Conservation (phyloP, 2,888 invertebrate species). For the Ariolimax columbianus region DNA sequence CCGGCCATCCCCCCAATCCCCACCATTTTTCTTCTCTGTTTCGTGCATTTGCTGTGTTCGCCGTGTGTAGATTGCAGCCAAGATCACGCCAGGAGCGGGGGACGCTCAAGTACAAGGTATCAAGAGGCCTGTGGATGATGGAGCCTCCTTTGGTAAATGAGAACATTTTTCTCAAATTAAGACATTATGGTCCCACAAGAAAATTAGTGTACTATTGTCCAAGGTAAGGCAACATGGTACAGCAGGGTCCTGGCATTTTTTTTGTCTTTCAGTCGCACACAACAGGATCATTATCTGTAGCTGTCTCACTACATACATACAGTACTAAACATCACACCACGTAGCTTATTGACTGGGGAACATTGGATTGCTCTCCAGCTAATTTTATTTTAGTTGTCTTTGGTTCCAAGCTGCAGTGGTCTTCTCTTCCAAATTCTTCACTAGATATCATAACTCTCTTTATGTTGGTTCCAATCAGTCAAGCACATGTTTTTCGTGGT, state of each 20-base stretch:
- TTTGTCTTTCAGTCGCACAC: background rate
- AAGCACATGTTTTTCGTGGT: too few species aligned
- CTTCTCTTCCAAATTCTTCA: too few species aligned
- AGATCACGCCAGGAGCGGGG: slow-evolving; percentile 73
- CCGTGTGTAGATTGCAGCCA: slow-evolving; percentile 72
- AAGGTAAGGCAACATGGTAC: background rate
- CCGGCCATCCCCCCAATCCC: background rate
- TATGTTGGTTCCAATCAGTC: too few species aligned
- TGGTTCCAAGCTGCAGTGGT: too few species aligned
- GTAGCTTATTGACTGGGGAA: too few species aligned
- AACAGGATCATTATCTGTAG: too few species aligned
- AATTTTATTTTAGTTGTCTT: too few species aligned
- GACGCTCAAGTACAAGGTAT: slow-evolving; percentile 70
- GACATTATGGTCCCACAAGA: slow-evolving; percentile 25
- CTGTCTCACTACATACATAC: too few species aligned
- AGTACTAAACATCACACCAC: too few species aligned
- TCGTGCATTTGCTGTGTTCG: slow-evolving; percentile 51
- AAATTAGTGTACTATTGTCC: background rate
- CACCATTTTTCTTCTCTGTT: slow-evolving; percentile 46
- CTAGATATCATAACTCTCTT: too few species aligned
- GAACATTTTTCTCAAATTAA: slow-evolving; percentile 54
- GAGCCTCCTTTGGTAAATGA: slow-evolving; percentile 62
- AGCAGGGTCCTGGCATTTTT: background rate
- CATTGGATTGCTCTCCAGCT: too few species aligned
- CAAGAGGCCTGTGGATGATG: slow-evolving; percentile 73